Evolutionary conservation across 2,888 invertebrate species (phyloP), one percentile per base, ranked within the genome.

Genomic region (Polydrusus pterygomalis): DNA sequence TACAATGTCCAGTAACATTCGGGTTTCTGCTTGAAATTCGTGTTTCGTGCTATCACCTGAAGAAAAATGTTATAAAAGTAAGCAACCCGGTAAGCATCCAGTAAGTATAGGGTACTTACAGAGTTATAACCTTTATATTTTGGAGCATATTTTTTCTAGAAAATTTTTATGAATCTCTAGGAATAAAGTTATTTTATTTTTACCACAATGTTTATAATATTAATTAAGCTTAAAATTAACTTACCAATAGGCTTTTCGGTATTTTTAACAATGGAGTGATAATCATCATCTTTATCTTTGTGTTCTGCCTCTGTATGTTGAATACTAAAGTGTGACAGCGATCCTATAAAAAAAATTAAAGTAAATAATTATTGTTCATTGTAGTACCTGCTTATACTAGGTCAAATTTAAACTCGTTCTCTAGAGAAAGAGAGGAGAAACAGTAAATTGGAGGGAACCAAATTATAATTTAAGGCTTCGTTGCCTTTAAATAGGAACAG

Each of bases 11-110:
- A 99, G 88, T 49, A 99, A 87, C 94, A 97, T 97, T 77, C 95
- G 90, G 0, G 98, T 99, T 89, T 99, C 99, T 0, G 99, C 98
- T 87, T 98, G 97, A 86, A 99, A 99, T 86, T 98, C 97, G 88
- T 94, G 94, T 85, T 93, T 94, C 8, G 84, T 83, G 63, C 83
- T 83, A 82, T 92, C 92, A 17, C 92, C 90, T 90, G 78, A 51
- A 82, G 85, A 60, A 38, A 18, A 15, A 47, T 58, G 11, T 11
- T 7, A 40, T 11, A 9, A 9, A 40, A 11, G 40, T 1, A 40
- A n/a, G n/a, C n/a, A n/a, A n/a, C n/a, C n/a, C n/a, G n/a, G n/a
- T n/a, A n/a, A n/a, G n/a, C n/a, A n/a, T n/a, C n/a, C n/a, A n/a
- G n/a, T n/a, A n/a, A n/a, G n/a, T n/a, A n/a, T n/a, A n/a, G n/a